A percentile compares a stretch with the other conserved stretches of the same genome.
phyloP scores from a whole-genome alignment of 2,797 vertebrate genomes.

The Sciurus carolinensis region DNA sequence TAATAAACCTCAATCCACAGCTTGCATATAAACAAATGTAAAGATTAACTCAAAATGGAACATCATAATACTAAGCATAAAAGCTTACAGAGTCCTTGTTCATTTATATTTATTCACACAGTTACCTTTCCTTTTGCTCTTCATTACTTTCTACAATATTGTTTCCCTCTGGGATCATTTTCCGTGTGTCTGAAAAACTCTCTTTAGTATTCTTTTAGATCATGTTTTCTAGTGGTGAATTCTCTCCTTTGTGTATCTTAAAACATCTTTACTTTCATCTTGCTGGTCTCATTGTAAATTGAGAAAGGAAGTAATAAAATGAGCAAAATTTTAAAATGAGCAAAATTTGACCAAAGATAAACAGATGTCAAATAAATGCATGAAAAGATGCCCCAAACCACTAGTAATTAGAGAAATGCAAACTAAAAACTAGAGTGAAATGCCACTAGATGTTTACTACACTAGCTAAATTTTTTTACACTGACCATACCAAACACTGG shows the following conservation, averaged over 20 bases:
- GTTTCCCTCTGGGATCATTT: conserved; percentile 61
- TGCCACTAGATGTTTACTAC: background rate
- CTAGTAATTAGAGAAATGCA: background rate
- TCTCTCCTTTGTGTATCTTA: conserved; percentile 58
- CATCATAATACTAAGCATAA: background rate
- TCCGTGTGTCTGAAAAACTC: conserved; percentile 61
- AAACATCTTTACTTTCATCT: conserved; percentile 54
- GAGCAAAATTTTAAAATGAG: background rate
- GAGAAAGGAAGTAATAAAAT: no score
- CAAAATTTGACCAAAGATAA: background rate
- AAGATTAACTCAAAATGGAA: background rate
- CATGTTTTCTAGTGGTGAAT: conserved; percentile 35
- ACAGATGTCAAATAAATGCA: background rate
- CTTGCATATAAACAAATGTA: background rate
- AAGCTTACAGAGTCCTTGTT: background rate
- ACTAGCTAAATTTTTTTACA: background rate
- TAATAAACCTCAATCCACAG: background rate
- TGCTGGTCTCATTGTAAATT: background rate
- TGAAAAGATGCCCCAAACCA: background rate
- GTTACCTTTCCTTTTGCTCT: conserved; percentile 65
- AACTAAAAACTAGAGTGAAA: background rate
- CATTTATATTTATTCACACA: conserved; percentile 25
- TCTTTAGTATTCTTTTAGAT: conserved; percentile 26
- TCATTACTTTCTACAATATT: conserved; percentile 58
- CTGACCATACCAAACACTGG: background rate